A percentile compares a stretch with the other conserved stretches of the same genome.
phyloP scores from a whole-genome alignment of 2,113 vertebrate genomes.

The Bujurquina vittata region DNA sequence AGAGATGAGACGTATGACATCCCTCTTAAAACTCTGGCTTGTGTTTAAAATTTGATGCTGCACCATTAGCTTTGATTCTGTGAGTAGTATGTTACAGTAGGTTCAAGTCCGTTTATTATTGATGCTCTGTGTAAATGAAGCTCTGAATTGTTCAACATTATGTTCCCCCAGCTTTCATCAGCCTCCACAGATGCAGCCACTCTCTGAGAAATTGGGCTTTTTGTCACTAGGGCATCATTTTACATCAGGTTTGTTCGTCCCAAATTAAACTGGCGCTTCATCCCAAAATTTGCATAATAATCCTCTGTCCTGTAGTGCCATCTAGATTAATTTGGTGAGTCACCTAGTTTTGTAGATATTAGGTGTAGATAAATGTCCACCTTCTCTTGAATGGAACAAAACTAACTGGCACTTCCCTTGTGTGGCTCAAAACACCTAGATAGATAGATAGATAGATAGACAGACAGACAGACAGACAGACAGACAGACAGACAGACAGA shows the following conservation, averaged over 20 bases:
- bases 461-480: too few species aligned
- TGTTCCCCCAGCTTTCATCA: neutral
- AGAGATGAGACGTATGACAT: slow-evolving; percentile 25
- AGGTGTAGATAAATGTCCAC: neutral
- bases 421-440: too few species aligned
- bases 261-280: neutral
- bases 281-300: neutral
- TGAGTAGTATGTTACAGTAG: slow-evolving; percentile 10
- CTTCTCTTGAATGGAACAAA: neutral
- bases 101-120: slow-evolving; percentile 50
- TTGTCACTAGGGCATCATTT: neutral
- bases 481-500: too few species aligned
- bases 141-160: neutral
- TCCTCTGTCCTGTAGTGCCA: neutral
- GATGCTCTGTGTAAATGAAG: neutral
- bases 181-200: neutral
- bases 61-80: slow-evolving; percentile 22
- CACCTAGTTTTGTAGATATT: neutral
- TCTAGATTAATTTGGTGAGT: neutral
- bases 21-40: slow-evolving; percentile 24
- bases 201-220: neutral
- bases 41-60: slow-evolving; percentile 43
- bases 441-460: too few species aligned
- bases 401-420: neutral
- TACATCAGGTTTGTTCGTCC: neutral